These are phyloP conservation scores for Holacanthus passer DNA, from an alignment of 2,113 vertebrate species.

Conservation along the genomic window DNA sequence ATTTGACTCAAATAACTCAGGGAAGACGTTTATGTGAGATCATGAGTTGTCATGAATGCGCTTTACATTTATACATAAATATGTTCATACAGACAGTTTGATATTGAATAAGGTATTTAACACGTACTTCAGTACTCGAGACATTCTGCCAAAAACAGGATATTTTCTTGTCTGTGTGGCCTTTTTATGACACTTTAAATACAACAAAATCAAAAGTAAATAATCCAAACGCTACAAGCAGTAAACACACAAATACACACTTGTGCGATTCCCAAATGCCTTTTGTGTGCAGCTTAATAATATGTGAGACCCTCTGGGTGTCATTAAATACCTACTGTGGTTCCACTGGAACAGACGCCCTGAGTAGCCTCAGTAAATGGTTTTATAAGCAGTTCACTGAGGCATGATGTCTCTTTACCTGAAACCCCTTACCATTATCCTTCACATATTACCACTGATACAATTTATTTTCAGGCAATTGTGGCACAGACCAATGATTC, in stretches of 20 bases:
- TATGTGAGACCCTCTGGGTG: conserved; percentile 38
- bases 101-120: background rate
- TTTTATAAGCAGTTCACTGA: conserved; percentile 57
- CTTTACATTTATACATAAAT: too few relatives aligned
- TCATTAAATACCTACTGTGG: conserved; percentile 50
- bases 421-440: conserved; percentile 53
- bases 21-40: too few relatives aligned
- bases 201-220: conserved; percentile 19
- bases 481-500: conserved; percentile 44
- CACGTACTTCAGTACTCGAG: background rate
- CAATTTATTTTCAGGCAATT: conserved; percentile 50
- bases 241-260: conserved; percentile 26
- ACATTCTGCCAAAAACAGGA: background rate
- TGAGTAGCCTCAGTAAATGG: conserved; percentile 57
- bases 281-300: conserved; percentile 37
- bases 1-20: background rate
- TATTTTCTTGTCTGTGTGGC: conserved; percentile 21
- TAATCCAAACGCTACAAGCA: conserved; percentile 18
- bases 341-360: conserved; percentile 42
- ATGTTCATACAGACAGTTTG: background rate
- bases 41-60: background rate
- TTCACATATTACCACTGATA: conserved; percentile 64
- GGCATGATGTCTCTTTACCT: conserved; percentile 56
- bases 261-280: conserved; percentile 22
- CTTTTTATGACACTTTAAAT: conserved; percentile 34